Percentiles rank a stretch among this genome's conserved stretches.
Conservation (phyloP, 37 sponge, comb jelly and placozoan species). For the Tethya wilhelma region DNA sequence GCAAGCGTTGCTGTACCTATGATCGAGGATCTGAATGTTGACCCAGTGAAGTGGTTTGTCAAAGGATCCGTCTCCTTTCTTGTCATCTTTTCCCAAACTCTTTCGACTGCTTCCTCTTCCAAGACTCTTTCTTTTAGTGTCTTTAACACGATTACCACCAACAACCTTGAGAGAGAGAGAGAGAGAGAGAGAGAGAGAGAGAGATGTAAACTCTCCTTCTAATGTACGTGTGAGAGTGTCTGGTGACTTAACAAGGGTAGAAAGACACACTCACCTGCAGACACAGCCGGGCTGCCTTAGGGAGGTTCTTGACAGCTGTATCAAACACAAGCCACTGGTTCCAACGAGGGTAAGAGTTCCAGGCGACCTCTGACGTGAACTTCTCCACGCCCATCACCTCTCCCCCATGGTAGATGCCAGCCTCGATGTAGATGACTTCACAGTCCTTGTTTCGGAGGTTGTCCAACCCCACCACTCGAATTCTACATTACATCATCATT, state of each 20-base stretch:
- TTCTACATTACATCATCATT: too few relatives aligned
- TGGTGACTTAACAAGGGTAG: background rate
- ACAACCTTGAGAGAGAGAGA: conserved; percentile 19
- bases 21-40: conserved; percentile 92
- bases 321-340: conserved; percentile 90
- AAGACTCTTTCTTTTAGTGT: conserved; percentile 39
- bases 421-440: conserved; percentile 72
- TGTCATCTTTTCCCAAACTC: conserved; percentile 17
- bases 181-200: too few relatives aligned
- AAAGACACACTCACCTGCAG: conserved; percentile 21
- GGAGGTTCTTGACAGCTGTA: conserved; percentile 71
- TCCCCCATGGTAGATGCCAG: conserved; percentile 89
- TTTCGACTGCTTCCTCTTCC: background rate
- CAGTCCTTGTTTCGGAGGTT: conserved; percentile 32
- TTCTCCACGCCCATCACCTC: conserved; percentile 44
- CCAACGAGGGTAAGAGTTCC: conserved; percentile 72
- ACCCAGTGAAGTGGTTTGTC: conserved; percentile 80
- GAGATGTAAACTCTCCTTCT: too few relatives aligned
- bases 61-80: conserved; percentile 15
- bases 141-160: conserved; percentile 44
- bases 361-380: conserved; percentile 48
- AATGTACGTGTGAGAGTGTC: background rate
- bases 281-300: conserved; percentile 89
- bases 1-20: conserved; percentile 45
- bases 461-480: conserved; percentile 79